Conservation (phyloP, 2,888 invertebrate species). For the Philaethria dido region DNA sequence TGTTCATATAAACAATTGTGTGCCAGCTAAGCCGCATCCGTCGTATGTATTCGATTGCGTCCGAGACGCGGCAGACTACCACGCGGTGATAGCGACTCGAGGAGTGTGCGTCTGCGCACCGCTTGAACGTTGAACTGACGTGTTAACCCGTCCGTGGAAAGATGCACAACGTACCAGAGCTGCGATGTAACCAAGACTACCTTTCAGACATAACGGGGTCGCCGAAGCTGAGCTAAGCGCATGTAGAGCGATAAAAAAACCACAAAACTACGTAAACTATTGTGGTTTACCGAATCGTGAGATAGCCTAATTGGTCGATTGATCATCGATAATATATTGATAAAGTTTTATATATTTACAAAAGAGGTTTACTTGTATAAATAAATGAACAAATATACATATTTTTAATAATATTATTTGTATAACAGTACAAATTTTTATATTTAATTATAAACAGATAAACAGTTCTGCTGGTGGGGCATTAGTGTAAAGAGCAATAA, state of each 20-base stretch:
- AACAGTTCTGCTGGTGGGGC: background rate
- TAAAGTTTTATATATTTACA: background rate
- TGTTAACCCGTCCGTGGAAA: constrained; percentile 58
- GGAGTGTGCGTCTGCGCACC: constrained; percentile 74
- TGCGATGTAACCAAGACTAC: constrained; percentile 40
- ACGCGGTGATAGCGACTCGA: constrained; percentile 60
- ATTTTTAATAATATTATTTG: constrained; percentile 18
- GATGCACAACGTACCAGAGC: constrained; percentile 46
- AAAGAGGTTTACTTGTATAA: background rate
- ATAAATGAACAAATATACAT: background rate
- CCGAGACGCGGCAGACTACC: constrained; percentile 41
- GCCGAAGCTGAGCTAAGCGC: constrained; percentile 49
- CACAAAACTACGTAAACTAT: constrained; percentile 69
- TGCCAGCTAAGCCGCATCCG: constrained; percentile 48
- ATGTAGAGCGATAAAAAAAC: constrained; percentile 61
- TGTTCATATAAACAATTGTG: constrained; percentile 50
- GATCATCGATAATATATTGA: constrained; percentile 48
- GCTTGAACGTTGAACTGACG: constrained; percentile 78
- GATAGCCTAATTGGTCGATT: constrained; percentile 67
- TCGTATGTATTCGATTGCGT: constrained; percentile 33
- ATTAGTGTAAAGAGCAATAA: background rate
- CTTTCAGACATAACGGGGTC: constrained; percentile 57
- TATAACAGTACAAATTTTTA: background rate
- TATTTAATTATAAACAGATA: background rate
- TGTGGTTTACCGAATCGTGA: constrained; percentile 61